Evolutionary conservation across 2,113 vertebrate genomes (phyloP), one percentile per base, ranked within the genome.

Genomic region (Anguilla rostrata): DNA sequence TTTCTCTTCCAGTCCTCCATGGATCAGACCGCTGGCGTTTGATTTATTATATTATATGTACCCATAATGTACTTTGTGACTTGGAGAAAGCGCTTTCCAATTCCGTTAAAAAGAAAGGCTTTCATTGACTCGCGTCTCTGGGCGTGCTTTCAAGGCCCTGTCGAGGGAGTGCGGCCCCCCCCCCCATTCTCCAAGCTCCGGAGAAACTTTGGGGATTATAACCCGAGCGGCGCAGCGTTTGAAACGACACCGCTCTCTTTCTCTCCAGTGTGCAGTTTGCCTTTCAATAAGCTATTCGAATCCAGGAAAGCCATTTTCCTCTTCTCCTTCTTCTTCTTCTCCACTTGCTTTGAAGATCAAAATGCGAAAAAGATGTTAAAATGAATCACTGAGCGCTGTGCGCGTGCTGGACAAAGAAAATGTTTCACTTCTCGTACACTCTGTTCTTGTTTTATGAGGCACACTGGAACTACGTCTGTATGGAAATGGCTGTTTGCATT

Each of bases 111-210:
- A 53, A 80, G 49, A 82, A 84, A 81, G 78, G 15, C 18, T 85
- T 85, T 83, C 49, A 39, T 83, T 41, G 49, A 60, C 16, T 41
- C 71, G 41, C 18, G 78, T 56, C 78, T 49, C 15, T 39, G 46
- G 66, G 87, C 78, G 4, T 78, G 18, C 81, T 85, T 79, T 78
- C 63, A 82, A 29, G 39, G 43, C 29, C 41, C 79, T 53, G 84
- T 82, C 84, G 82, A 57, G 85, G 41, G 2, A 9, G 46, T 14
- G 82, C n/a, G 29, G 46, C n/a, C 2, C 18, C 63, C n/a, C n/a
- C 40, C 81, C 40, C 81, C 84, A 83, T 88, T 78, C 66, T 39
- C 85, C 80, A 85, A 85, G n/a, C 85, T 7, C 6, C 2, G 22
- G 3, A 6, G 60, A 84, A 84, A 34, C 39, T 41, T 20, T 39